These are phyloP conservation scores for Belgica antarctica DNA, from an alignment of 2,888 invertebrate species.

Conservation along the genomic window DNA sequence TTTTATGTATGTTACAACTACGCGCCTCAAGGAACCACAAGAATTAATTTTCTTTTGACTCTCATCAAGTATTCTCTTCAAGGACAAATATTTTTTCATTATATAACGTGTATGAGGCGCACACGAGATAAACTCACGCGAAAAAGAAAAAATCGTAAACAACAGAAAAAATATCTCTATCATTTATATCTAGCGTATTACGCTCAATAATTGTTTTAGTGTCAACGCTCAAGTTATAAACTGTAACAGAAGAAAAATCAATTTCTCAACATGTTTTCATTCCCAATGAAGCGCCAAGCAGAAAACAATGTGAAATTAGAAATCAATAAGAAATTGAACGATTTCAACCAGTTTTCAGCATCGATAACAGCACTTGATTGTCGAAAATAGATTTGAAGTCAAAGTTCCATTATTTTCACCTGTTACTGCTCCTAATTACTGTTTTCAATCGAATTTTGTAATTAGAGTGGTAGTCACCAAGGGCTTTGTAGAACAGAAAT, in stretches of 20 bases:
- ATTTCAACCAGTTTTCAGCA: no score
- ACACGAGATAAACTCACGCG: conserved; percentile 29
- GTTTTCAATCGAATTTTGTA: no score
- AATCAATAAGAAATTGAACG: no score
- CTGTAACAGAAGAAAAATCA: background rate
- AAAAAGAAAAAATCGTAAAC: background rate
- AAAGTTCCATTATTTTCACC: no score
- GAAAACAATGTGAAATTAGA: no score
- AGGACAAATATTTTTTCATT: conserved; percentile 32
- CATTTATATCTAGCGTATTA: background rate
- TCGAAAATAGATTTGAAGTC: no score
- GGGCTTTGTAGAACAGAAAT: no score
- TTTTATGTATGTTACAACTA: conserved; percentile 8
- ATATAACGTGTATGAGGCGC: conserved; percentile 42
- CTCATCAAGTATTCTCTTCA: conserved; percentile 27
- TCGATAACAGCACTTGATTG: no score
- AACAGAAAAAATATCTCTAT: background rate
- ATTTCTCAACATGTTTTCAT: conserved; percentile 19
- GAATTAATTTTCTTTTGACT: conserved; percentile 30
- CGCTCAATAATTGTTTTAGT: conserved; percentile 39
- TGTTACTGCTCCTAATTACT: no score
- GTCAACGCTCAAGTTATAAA: background rate
- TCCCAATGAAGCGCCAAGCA: no score
- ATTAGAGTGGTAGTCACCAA: no score
- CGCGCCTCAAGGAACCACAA: background rate